phyloP scores from a whole-genome alignment of 37 sponge, comb jelly and placozoan species.

The Bolinopsis microptera region DNA sequence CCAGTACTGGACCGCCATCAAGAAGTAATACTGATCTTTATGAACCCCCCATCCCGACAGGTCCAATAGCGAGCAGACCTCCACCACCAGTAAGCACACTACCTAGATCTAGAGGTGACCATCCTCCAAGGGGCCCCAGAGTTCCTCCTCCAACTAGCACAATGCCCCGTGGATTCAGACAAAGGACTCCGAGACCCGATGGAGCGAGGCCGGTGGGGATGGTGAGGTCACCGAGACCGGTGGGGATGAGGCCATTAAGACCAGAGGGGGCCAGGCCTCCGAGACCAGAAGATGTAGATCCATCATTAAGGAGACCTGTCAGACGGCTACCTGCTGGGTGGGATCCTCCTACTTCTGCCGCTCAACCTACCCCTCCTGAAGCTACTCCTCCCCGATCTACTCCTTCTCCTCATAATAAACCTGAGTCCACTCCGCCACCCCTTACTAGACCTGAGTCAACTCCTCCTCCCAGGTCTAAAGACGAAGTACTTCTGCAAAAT shows the following conservation, averaged over 20 bases:
- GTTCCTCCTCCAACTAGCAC: not conserved
- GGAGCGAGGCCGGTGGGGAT: too few relatives aligned
- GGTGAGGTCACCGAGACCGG: not conserved
- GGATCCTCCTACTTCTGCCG: conserved; percentile 23
- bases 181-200: too few relatives aligned
- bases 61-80: not conserved
- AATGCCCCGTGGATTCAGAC: too few relatives aligned
- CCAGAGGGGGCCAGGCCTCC: not conserved
- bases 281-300: not conserved
- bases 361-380: too few relatives aligned
- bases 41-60: not conserved
- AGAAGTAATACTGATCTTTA: not conserved
- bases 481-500: not conserved
- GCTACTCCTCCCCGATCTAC: not conserved
- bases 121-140: not conserved
- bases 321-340: conserved; percentile 13
- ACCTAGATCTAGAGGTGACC: conserved; percentile 6
- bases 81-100: not conserved
- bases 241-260: not conserved
- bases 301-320: not conserved
- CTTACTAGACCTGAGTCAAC: not conserved
- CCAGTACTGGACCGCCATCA: not conserved
- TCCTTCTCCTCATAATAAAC: not conserved
- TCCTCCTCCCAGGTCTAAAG: not conserved
- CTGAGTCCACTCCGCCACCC: not conserved